A percentile compares a stretch with the other conserved stretches of the same genome.
These are phyloP conservation scores for Laspeyria flexula DNA, from an alignment of 2,888 invertebrate genomes.

Conservation along the genomic window DNA sequence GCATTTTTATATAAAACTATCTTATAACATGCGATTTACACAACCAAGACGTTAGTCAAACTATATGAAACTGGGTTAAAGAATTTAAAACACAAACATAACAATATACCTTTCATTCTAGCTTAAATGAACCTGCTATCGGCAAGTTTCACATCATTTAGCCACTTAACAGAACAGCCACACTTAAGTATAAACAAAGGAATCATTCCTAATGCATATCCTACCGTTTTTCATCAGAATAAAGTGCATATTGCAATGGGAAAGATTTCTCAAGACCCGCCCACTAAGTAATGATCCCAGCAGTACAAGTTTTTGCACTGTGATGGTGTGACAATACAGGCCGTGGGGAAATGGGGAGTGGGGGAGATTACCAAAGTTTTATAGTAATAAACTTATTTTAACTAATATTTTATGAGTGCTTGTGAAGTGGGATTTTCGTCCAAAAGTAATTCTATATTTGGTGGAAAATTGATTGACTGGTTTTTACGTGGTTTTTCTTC, in stretches of 20 bases:
- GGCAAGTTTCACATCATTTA: background rate
- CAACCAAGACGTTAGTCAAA: no score
- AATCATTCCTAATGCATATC: no score
- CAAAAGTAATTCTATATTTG: no score
- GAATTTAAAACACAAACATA: no score
- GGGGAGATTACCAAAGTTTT: constrained; percentile 1
- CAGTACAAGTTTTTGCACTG: constrained; percentile 14
- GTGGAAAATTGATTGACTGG: no score
- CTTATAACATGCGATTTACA: no score
- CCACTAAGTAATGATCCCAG: constrained; percentile 8
- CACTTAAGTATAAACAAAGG: background rate
- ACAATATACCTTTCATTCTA: background rate
- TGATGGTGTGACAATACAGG: constrained; percentile 13
- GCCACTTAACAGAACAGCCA: background rate
- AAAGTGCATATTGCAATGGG: background rate
- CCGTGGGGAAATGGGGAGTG: constrained; percentile 3
- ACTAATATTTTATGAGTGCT: background rate
- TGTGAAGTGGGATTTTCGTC: no score
- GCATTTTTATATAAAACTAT: no score
- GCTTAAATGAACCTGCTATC: background rate
- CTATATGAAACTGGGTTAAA: no score
- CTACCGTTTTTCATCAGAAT: background rate
- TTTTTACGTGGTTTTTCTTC: no score
- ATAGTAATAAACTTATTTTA: constrained; percentile 1
- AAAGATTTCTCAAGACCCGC: constrained; percentile 3